phyloP scores from a whole-genome alignment of 2,888 invertebrate species.

The Lamproptera curius region DNA sequence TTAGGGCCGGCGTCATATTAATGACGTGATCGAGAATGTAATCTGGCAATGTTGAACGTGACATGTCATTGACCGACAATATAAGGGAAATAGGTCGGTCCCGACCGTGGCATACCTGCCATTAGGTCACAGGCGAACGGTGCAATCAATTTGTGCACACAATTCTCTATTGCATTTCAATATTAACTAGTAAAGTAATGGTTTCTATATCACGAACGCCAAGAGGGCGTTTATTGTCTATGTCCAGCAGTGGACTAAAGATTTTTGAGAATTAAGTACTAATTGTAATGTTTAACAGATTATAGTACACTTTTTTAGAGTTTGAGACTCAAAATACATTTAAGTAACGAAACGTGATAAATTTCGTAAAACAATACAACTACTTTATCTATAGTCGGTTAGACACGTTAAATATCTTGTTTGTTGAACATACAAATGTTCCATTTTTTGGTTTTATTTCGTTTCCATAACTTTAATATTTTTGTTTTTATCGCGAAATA shows the following conservation, averaged over 20 bases:
- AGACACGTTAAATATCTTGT: not conserved
- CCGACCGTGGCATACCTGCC: not conserved
- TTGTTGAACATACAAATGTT: not conserved
- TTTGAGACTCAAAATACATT: not conserved
- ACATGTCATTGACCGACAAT: constrained; percentile 1
- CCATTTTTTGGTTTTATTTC: not conserved
- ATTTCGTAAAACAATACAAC: not conserved
- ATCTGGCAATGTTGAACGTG: not conserved
- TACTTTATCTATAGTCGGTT: not conserved
- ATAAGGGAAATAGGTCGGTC: not conserved
- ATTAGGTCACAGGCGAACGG: not conserved
- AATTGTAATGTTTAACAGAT: too few species aligned
- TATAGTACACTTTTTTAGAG: too few species aligned
- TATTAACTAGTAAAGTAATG: too few species aligned
- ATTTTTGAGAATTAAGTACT: too few species aligned
- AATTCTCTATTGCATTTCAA: too few species aligned
- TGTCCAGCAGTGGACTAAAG: too few species aligned
- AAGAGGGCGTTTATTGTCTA: too few species aligned
- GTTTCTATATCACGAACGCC: too few species aligned
- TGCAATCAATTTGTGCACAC: too few species aligned
- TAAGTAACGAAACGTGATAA: not conserved
- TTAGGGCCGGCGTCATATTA: constrained; percentile 8
- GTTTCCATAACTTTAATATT: not conserved
- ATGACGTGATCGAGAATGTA: constrained; percentile 5
- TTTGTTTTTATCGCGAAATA: not conserved